These are phyloP conservation scores for Streptopelia turtur DNA, from an alignment of 2,797 vertebrate genomes.

Conservation along the genomic window DNA sequence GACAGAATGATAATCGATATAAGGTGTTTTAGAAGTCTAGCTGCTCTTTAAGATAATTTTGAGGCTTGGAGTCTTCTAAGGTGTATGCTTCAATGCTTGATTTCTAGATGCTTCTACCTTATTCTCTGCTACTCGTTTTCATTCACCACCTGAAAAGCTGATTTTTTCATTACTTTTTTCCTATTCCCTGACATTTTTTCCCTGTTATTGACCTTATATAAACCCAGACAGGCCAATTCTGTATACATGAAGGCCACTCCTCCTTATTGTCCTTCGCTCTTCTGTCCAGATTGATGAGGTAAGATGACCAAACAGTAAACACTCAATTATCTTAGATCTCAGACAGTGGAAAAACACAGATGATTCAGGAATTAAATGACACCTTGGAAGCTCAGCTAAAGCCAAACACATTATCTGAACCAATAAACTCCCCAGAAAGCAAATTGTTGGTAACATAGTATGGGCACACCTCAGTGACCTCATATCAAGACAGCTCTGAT, in stretches of 20 bases:
- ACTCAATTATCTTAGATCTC: background rate
- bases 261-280: background rate
- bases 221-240: background rate
- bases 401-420: background rate
- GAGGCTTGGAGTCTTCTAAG: background rate
- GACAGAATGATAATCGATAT: background rate
- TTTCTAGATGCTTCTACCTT: background rate
- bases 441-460: background rate
- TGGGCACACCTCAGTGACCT: background rate
- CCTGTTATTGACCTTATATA: background rate
- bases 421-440: background rate
- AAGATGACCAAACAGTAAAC: background rate
- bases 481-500: background rate
- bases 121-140: background rate
- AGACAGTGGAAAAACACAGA: background rate
- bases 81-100: background rate
- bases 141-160: background rate
- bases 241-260: rapidly evolving
- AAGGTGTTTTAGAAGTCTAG: background rate
- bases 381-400: background rate
- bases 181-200: background rate
- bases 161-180: background rate
- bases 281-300: background rate
- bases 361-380: background rate
- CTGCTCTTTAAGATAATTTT: background rate